Evolutionary conservation across 2,888 invertebrate genomes (phyloP).

Genomic region (Argyra leucocephala): DNA sequence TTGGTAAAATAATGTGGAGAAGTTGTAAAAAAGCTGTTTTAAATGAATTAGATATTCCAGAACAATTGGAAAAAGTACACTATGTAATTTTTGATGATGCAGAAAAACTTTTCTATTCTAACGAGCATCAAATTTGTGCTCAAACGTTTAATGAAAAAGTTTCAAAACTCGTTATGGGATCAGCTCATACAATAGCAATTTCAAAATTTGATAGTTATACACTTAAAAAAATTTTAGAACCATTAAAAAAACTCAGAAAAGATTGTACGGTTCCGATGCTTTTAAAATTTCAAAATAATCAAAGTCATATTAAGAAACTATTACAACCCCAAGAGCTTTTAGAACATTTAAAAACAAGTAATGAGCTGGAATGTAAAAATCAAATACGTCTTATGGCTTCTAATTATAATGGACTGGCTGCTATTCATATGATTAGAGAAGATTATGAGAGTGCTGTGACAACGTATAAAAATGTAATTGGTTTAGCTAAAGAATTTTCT

Average conservation of each 20-base stretch:
- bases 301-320: conserved; percentile 41
- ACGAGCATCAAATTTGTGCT: conserved; percentile 49
- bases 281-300: conserved; percentile 40
- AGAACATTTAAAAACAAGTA: conserved; percentile 54
- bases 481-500: conserved; percentile 37
- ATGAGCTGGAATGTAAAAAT: conserved; percentile 52
- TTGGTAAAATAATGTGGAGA: conserved; percentile 47
- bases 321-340: conserved; percentile 57
- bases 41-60: conserved; percentile 57
- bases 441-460: conserved; percentile 49
- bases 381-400: conserved; percentile 53
- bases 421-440: conserved; percentile 49
- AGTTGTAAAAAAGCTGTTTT: conserved; percentile 58
- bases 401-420: conserved; percentile 61
- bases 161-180: conserved; percentile 34
- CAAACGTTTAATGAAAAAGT: conserved; percentile 45
- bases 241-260: conserved; percentile 57
- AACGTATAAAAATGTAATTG: conserved; percentile 53
- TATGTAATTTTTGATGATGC: conserved; percentile 59
- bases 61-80: conserved; percentile 51
- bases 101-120: conserved; percentile 63
- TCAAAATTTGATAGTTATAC: conserved; percentile 43
- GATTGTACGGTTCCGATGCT: conserved; percentile 63
- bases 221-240: conserved; percentile 38
- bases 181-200: conserved; percentile 39